Evolutionary conservation across 1,140 invertebrate species (phyloP).

Genomic region (Orius insidiosus): DNA sequence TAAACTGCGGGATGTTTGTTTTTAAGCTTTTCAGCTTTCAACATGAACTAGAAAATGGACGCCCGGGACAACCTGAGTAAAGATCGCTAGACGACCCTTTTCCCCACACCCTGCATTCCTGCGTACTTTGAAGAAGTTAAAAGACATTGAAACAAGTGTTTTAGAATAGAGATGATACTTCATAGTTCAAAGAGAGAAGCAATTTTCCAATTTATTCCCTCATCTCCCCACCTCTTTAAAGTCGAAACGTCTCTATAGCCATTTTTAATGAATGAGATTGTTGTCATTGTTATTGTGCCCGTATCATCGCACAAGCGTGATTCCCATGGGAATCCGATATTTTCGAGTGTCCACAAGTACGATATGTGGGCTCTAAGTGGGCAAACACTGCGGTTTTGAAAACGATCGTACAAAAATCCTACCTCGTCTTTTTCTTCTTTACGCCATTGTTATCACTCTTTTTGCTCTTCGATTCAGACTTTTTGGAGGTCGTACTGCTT

Average conservation of each 20-base stretch:
- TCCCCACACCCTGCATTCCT: too few species aligned
- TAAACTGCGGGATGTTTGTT: background rate
- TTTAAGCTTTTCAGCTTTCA: background rate
- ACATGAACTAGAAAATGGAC: too few species aligned
- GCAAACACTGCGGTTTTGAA: slow-evolving; percentile 7
- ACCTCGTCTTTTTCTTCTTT: slow-evolving; percentile 90
- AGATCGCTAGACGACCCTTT: too few species aligned
- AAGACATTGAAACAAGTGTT: too few species aligned
- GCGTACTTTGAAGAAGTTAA: too few species aligned
- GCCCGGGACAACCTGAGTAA: too few species aligned
- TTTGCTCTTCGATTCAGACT: slow-evolving; percentile 54
- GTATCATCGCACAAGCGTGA: background rate
- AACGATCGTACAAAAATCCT: slow-evolving; percentile 16
- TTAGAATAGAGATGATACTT: too few species aligned
- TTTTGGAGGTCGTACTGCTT: slow-evolving; percentile 36
- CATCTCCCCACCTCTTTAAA: too few species aligned
- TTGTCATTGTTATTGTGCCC: background rate
- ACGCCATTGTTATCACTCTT: slow-evolving; percentile 72
- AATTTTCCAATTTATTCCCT: background rate
- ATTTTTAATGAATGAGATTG: background rate
- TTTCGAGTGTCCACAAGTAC: background rate
- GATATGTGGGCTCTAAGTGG: background rate
- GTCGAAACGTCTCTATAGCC: background rate
- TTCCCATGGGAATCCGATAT: background rate
- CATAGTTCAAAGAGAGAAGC: background rate